These are phyloP conservation scores for Mormyrus iriodes DNA, from an alignment of 2,113 vertebrate species.

Conservation along the genomic window DNA sequence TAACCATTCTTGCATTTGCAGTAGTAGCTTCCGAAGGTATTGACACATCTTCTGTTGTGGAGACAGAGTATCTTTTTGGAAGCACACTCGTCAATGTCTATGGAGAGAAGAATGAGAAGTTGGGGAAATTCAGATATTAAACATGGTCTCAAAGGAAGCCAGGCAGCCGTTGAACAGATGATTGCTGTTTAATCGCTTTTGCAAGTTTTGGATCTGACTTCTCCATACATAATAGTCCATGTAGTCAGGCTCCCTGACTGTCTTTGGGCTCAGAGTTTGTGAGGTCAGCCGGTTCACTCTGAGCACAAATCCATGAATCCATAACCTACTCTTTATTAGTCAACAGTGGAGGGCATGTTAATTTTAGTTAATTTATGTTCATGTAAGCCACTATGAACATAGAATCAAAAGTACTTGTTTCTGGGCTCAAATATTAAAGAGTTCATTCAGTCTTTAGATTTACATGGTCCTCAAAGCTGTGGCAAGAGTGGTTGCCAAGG, in stretches of 20 bases:
- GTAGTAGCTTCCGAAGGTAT: conserved; percentile 92
- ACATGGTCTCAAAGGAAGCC: not conserved
- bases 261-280: not conserved
- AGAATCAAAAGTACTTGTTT: not conserved
- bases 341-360: not conserved
- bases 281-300: not conserved
- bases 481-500: not conserved
- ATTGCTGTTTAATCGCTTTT: not conserved
- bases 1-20: conserved; percentile 88
- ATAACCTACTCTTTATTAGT: not conserved
- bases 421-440: not conserved
- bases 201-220: not conserved
- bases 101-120: not conserved
- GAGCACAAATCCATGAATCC: not conserved
- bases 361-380: not conserved
- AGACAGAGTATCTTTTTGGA: conserved; percentile 71
- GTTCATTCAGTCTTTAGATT: not conserved
- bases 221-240: not conserved
- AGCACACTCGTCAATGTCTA: conserved; percentile 85
- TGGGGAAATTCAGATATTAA: not conserved
- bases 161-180: not conserved
- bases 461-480: not conserved
- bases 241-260: not conserved
- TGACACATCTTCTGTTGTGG: conserved; percentile 77
- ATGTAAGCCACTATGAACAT: not conserved